These are phyloP conservation scores for mouse (Mus musculus) DNA, from an alignment of 2,113 vertebrate genomes.

Conservation along the genomic window DNA sequence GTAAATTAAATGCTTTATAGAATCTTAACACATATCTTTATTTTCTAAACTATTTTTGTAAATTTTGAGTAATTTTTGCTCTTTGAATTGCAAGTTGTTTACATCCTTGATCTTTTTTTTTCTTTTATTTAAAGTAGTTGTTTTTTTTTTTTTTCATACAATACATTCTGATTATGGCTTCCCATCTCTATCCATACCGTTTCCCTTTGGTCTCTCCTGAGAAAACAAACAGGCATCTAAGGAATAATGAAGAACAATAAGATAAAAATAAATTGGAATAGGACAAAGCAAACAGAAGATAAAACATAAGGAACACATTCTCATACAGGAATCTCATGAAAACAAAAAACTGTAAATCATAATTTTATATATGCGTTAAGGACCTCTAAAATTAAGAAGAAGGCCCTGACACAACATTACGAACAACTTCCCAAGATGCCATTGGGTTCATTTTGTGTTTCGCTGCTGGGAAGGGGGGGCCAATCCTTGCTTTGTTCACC, in stretches of 20 bases:
- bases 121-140: background rate
- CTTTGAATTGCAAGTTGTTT: background rate
- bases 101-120: background rate
- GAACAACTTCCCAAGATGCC: background rate
- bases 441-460: background rate
- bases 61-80: background rate
- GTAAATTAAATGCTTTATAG: background rate
- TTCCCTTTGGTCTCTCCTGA: background rate
- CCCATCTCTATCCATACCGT: background rate
- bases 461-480: background rate
- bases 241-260: background rate
- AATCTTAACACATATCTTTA: background rate
- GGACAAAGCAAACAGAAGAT: background rate
- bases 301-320: background rate
- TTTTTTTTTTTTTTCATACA: background rate
- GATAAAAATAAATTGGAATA: background rate
- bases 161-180: background rate
- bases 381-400: background rate
- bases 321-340: background rate
- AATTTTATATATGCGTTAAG: background rate
- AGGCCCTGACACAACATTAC: background rate
- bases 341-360: background rate
- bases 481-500: background rate
- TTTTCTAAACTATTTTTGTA: conserved; percentile 1
- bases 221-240: background rate